Percentiles rank a stretch among this genome's conserved stretches.
Conservation (phyloP, 2,113 vertebrate species). For the Candoia aspera region DNA sequence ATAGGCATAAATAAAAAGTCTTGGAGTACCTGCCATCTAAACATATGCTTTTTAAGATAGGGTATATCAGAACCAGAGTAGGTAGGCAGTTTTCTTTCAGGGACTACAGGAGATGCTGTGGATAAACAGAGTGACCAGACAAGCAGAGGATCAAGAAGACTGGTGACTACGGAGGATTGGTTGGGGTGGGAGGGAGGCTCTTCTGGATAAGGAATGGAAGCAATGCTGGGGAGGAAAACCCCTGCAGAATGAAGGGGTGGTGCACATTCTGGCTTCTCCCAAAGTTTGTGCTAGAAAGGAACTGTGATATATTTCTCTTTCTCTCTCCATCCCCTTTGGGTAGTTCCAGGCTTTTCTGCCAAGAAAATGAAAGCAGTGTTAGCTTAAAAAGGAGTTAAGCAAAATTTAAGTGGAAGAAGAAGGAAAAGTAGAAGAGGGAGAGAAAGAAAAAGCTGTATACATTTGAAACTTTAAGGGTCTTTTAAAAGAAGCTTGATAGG, state of each 20-base stretch:
- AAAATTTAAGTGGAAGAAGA: no score
- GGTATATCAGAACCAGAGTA: background rate
- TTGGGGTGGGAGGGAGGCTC: background rate
- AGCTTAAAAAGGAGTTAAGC: no score
- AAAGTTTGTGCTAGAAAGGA: background rate
- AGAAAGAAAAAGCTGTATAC: background rate
- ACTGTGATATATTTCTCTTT: background rate
- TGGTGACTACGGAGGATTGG: background rate
- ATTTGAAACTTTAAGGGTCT: background rate
- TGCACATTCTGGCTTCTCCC: background rate
- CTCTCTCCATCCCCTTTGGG: background rate
- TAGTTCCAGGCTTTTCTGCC: background rate
- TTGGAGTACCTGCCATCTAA: background rate
- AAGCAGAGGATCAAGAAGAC: background rate
- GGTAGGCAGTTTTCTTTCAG: background rate
- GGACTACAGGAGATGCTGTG: background rate
- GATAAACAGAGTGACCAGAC: background rate
- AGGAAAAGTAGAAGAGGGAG: background rate
- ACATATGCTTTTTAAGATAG: background rate
- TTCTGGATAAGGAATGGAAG: background rate
- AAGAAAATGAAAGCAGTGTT: background rate
- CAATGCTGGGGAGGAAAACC: background rate
- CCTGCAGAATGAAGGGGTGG: background rate
- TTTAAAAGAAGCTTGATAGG: background rate
- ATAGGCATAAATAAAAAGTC: background rate